These are phyloP conservation scores for Oryzias melastigma DNA, from an alignment of 2,113 vertebrate species.

Conservation along the genomic window DNA sequence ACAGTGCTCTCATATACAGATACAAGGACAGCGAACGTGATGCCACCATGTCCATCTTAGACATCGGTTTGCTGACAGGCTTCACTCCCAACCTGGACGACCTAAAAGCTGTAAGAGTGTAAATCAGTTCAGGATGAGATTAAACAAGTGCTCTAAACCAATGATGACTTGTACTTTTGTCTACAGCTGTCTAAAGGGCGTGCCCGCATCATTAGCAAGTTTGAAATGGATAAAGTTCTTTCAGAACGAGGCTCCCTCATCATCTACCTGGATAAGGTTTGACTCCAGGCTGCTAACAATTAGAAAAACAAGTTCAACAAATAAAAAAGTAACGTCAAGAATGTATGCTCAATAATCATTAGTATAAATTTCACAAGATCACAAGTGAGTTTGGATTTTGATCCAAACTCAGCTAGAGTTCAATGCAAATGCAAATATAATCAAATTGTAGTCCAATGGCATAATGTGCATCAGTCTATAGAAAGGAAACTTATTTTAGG, in stretches of 20 bases:
- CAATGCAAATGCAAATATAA: no score
- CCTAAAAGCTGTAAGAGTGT: constrained; percentile 59
- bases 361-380: no score
- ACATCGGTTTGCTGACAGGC: constrained; percentile 77
- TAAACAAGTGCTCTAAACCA: no score
- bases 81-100: constrained; percentile 67
- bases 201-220: constrained; percentile 80
- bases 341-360: no score
- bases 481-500: no score
- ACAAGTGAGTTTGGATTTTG: no score
- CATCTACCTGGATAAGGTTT: constrained; percentile 85
- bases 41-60: constrained; percentile 75
- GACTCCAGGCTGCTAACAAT: not conserved
- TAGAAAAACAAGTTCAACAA: no score
- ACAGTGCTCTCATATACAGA: constrained; percentile 27
- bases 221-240: constrained; percentile 63
- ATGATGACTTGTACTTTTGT: not conserved
- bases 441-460: no score
- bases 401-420: no score
- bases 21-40: constrained; percentile 36
- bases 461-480: no score
- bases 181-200: constrained; percentile 70
- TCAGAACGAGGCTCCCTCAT: constrained; percentile 78
- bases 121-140: no score
- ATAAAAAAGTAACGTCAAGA: no score